Percentiles rank a stretch among this genome's conserved stretches.
These are phyloP conservation scores for Drosophila sulfurigaster DNA, from an alignment of 1,140 invertebrate species.

Conservation along the genomic window DNA sequence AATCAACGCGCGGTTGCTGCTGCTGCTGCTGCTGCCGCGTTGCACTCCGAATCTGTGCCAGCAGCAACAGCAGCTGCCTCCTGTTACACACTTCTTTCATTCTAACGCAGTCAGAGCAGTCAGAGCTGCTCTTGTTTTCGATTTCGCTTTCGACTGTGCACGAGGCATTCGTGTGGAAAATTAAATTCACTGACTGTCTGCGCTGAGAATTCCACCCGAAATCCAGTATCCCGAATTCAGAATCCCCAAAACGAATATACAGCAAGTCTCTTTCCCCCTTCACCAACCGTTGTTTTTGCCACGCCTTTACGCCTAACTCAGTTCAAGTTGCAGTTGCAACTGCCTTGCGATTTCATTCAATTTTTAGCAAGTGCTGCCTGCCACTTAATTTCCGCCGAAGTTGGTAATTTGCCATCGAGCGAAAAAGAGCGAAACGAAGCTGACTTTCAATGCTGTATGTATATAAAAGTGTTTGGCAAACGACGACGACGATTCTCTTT, in stretches of 20 bases:
- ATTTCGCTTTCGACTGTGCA: slow-evolving; percentile 49
- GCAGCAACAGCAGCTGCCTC: slow-evolving; percentile 12
- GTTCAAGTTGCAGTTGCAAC: slow-evolving; percentile 21
- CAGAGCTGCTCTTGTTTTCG: slow-evolving; percentile 39
- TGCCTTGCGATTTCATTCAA: slow-evolving; percentile 52
- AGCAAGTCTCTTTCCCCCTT: no score
- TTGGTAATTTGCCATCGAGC: slow-evolving; percentile 63
- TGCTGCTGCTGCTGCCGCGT: no score
- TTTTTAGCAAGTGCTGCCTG: slow-evolving; percentile 61
- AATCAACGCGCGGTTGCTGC: slow-evolving; percentile 61
- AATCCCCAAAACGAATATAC: not conserved
- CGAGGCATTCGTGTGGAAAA: slow-evolving; percentile 71
- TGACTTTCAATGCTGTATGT: not conserved
- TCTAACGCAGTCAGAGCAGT: not conserved
- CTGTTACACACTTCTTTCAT: not conserved
- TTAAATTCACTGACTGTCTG: slow-evolving; percentile 73
- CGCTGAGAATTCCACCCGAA: slow-evolving; percentile 12
- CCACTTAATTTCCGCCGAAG: slow-evolving; percentile 80
- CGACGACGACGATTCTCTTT: slow-evolving; percentile 44
- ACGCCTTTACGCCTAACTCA: not conserved
- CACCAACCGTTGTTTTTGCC: not conserved
- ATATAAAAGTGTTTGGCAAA: slow-evolving; percentile 49
- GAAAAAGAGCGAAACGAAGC: not conserved
- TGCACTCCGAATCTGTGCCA: slow-evolving; percentile 21
- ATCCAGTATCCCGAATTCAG: slow-evolving; percentile 5